Percentiles rank a stretch among this genome's conserved stretches.
Conservation (phyloP, 2,888 invertebrate species). For the Furcula furcula region DNA sequence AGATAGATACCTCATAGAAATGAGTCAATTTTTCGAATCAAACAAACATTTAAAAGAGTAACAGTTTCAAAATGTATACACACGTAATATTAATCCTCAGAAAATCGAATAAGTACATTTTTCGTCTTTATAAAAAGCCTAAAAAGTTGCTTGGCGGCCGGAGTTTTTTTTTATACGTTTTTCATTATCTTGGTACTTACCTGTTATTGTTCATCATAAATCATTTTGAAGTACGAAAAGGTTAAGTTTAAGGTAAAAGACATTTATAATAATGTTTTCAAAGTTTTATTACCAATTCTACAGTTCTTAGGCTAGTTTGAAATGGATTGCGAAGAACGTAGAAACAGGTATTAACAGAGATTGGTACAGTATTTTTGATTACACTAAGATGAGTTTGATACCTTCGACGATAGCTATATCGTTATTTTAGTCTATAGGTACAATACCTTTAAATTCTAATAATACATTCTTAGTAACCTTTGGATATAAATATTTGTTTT, state of each 20-base stretch:
- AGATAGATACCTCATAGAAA: no score
- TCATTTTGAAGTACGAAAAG: conserved; percentile 1
- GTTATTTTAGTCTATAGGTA: conserved; percentile 35
- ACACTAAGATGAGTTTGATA: conserved; percentile 48
- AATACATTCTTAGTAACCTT: conserved; percentile 30
- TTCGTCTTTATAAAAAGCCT: no score
- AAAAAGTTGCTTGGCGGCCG: no score
- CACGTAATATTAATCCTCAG: no score
- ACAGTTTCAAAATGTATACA: no score
- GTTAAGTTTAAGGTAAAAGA: conserved; percentile 12
- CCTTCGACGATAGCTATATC: conserved; percentile 36
- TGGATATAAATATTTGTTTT: conserved; percentile 51
- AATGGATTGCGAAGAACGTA: conserved; percentile 56
- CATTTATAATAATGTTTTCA: conserved; percentile 40
- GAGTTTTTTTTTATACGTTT: no score
- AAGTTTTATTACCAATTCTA: conserved; percentile 74
- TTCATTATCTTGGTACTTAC: background rate
- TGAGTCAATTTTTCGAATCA: no score
- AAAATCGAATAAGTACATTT: no score
- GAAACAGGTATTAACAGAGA: conserved; percentile 50
- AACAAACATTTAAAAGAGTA: no score
- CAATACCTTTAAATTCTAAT: conserved; percentile 30
- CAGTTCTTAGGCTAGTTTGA: conserved; percentile 59
- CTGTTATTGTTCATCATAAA: background rate
- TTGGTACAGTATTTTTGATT: conserved; percentile 48